Evolutionary conservation across 2,888 invertebrate species (phyloP).

Genomic region (Heliconius erato): DNA sequence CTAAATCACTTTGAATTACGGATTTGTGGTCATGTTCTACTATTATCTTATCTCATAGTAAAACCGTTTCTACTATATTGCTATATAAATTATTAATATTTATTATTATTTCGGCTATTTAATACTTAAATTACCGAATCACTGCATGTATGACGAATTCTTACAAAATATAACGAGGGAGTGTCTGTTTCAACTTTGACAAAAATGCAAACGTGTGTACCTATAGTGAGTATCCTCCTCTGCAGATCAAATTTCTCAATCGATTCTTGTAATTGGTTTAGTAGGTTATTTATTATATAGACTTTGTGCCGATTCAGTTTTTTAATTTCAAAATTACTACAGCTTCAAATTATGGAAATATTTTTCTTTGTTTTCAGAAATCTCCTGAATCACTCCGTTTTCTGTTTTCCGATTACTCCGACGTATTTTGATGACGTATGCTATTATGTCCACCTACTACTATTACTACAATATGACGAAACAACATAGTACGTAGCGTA

Average conservation of each 20-base stretch:
- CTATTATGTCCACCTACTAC: no score
- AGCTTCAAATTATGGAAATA: no score
- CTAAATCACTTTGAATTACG: background rate
- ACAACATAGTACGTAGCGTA: no score
- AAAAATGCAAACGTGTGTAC: background rate
- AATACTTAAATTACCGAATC: no score
- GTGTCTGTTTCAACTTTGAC: background rate
- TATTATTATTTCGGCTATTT: no score
- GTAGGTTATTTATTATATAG: background rate
- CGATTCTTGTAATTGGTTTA: background rate
- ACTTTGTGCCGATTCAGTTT: background rate
- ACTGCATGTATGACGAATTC: no score
- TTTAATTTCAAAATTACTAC: background rate
- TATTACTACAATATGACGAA: no score
- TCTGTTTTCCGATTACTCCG: background rate
- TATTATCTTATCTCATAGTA: background rate
- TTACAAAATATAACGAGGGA: no score
- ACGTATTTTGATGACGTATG: background rate
- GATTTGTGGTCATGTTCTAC: background rate
- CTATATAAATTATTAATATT: no score
- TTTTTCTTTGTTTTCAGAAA: background rate
- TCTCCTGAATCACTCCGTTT: background rate
- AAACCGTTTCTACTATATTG: background rate
- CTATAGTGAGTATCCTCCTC: background rate
- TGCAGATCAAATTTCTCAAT: background rate